phyloP scores from a whole-genome alignment of 2,888 invertebrate genomes.

The Sepiola atlantica region DNA sequence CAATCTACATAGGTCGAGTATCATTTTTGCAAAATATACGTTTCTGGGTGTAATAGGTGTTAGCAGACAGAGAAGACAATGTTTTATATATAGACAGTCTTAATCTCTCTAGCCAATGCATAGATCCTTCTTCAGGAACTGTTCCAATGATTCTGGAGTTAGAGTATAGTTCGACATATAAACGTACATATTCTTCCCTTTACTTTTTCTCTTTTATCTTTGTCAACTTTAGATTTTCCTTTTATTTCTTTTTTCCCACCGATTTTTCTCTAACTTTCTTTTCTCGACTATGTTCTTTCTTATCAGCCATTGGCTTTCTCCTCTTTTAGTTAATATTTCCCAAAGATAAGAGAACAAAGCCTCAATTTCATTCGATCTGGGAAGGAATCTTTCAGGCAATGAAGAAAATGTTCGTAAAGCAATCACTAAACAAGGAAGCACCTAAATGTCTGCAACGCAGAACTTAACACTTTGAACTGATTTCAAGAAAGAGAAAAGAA shows the following conservation, averaged over 20 bases:
- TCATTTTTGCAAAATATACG: too few relatives aligned
- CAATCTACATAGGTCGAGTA: too few relatives aligned
- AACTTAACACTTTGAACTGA: slow-evolving; percentile 32
- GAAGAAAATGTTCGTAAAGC: neutral
- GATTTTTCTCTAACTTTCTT: neutral
- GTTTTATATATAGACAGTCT: too few relatives aligned
- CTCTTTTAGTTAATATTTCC: neutral
- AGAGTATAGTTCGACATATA: too few relatives aligned
- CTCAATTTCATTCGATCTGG: neutral
- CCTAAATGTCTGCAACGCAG: neutral
- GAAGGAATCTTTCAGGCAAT: neutral
- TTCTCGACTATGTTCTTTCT: neutral
- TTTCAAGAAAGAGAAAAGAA: neutral
- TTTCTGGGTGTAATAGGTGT: too few relatives aligned
- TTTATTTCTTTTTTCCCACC: neutral
- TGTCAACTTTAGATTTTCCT: neutral
- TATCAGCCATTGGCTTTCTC: neutral
- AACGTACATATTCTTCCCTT: neutral
- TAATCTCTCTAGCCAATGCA: too few relatives aligned
- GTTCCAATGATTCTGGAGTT: too few relatives aligned
- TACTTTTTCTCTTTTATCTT: neutral
- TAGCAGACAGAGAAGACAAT: too few relatives aligned
- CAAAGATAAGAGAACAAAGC: neutral
- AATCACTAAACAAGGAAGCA: slow-evolving; percentile 20
- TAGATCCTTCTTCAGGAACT: too few relatives aligned